Base-by-base conservation (phyloP, 1,140 invertebrate genomes). In the Heliconius nattereri region DNA sequence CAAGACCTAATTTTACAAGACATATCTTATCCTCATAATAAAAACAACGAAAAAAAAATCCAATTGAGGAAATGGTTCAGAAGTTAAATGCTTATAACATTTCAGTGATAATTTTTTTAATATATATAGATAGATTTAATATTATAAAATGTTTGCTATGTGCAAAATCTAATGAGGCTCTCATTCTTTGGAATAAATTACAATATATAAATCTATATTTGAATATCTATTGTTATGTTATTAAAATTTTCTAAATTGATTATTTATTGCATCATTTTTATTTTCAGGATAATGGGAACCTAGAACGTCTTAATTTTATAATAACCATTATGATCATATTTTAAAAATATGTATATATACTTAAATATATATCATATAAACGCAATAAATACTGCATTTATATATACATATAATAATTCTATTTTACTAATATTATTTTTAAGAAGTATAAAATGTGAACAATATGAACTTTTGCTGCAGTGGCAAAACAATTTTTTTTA, bases 341-440 rank as follows among this genome's bases (percentile, higher is more conserved):
- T 66, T 5, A 45, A 75, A 74, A 77, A 77, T 72, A 80, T 77
- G 75, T 52, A 52, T 77, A 45, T 52, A 73, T 73, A 23, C 71
- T 45, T 16, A 5, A 16, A 45, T 13, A 20, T 52, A 20, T 20
- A 20, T 7, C 6, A 52, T 74, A 78, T 75, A 79, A 78, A 75
- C 81, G 75, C 78, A 79, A 70, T 75, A 66, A 76, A 40, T 32
- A 74, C 75, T 77, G 74, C 81, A 76, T 71, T 76, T 74, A 76
- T 60, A 76, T 76, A 16, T 66, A 66, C 57, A 60, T 26, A 60
- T 60, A 26, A 78, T 45, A 78, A 78, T 16, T 66, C 60, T 88
- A 89, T 84, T 87, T 86, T 80, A 79, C 86, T 90, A 88, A 86
- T 80, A 86, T 80, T 83, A 79, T 78, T 81, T 85, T 86, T 78